phyloP scores from a whole-genome alignment of 2,888 invertebrate genomes.

The Drosophila seclusa region DNA sequence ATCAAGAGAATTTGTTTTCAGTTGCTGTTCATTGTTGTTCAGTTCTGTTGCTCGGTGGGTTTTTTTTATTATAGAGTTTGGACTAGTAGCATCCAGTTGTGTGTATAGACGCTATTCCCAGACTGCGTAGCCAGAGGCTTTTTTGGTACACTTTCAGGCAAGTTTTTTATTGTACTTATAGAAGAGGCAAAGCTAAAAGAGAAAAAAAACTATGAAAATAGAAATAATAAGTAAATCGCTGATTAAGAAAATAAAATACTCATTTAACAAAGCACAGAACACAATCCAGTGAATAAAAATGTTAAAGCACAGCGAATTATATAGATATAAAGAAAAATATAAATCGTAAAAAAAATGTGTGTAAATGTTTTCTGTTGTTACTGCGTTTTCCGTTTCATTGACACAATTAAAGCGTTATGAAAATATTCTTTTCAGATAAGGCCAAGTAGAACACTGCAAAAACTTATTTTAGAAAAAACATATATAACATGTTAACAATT shows the following conservation, averaged over 20 bases:
- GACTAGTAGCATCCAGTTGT: constrained; percentile 35
- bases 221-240: constrained; percentile 3
- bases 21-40: background rate
- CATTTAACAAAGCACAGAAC: background rate
- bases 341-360: background rate
- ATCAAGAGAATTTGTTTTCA: constrained; percentile 10
- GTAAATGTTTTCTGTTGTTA: constrained; percentile 6
- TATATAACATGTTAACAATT: no score
- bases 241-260: constrained; percentile 15
- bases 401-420: constrained; percentile 15
- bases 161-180: constrained; percentile 2
- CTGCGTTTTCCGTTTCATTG: constrained; percentile 38
- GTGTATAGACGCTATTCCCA: constrained; percentile 19
- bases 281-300: background rate
- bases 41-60: background rate
- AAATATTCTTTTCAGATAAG: background rate
- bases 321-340: background rate
- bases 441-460: background rate
- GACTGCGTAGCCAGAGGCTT: constrained; percentile 22
- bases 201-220: background rate
- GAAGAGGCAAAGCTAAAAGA: background rate
- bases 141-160: background rate
- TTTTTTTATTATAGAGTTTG: background rate
- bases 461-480: background rate
- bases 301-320: constrained; percentile 13